Evolutionary conservation across 2,797 vertebrate species (phyloP).

Genomic region (Micromesistius poutassou): DNA sequence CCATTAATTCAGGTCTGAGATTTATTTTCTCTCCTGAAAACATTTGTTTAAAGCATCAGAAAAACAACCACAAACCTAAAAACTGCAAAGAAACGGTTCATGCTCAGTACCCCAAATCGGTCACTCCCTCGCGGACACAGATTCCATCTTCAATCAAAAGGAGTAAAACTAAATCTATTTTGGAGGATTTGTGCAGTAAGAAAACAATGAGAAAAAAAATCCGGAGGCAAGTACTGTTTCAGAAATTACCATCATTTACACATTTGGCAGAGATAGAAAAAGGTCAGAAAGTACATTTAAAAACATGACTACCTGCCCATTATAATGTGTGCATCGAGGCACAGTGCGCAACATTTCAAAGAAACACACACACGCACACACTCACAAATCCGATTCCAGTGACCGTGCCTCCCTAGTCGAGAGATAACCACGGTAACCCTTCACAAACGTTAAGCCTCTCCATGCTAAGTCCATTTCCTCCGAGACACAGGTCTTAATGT

Average conservation of each 20-base stretch:
- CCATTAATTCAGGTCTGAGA: background rate
- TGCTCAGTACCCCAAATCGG: background rate
- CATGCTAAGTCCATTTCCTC: conserved; percentile 63
- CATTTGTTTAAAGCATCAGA: background rate
- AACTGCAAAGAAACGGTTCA: background rate
- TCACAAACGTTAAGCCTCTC: conserved; percentile 52
- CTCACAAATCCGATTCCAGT: conserved; percentile 25
- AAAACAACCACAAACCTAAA: background rate
- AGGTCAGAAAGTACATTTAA: conserved; percentile 34
- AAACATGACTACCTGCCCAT: conserved; percentile 26
- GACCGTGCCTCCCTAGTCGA: conserved; percentile 23
- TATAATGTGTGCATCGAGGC: background rate
- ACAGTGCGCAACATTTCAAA: background rate
- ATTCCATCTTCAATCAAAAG: background rate
- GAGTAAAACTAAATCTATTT: background rate
- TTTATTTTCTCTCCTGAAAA: no score
- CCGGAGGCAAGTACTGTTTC: background rate
- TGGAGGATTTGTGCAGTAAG: background rate
- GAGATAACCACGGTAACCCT: conserved; percentile 50
- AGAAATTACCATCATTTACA: conserved; percentile 6
- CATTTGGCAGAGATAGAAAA: conserved; percentile 31
- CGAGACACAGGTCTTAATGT: conserved; percentile 55
- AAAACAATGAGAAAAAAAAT: background rate
- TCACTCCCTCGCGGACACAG: background rate
- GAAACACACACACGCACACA: conserved; percentile 1